phyloP scores from a whole-genome alignment of 2,113 vertebrate species.

The Noctilio leporinus region DNA sequence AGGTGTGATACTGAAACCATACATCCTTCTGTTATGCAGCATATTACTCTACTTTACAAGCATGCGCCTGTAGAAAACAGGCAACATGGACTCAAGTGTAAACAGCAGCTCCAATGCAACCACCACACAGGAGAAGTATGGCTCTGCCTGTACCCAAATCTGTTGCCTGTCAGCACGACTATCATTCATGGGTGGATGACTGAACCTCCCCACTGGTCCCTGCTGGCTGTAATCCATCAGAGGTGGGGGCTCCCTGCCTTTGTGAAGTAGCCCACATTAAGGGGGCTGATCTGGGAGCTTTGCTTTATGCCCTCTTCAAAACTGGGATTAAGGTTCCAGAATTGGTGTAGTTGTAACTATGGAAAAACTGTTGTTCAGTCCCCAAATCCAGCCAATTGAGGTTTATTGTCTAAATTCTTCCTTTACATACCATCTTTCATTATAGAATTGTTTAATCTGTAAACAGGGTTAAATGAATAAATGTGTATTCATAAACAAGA shows the following conservation, averaged over 20 bases:
- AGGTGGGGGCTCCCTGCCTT: neutral
- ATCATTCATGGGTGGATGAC: neutral
- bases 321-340: neutral
- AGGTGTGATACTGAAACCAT: neutral
- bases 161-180: neutral
- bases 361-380: neutral
- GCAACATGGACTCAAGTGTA: neutral
- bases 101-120: neutral
- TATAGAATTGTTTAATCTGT: neutral
- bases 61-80: neutral
- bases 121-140: neutral
- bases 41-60: neutral
- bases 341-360: neutral
- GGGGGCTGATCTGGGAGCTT: neutral
- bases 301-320: neutral
- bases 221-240: neutral
- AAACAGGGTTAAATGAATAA: neutral
- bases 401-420: neutral
- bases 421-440: neutral
- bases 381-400: neutral
- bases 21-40: neutral
- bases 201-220: neutral
- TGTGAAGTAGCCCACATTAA: neutral
- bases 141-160: neutral
- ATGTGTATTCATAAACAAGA: neutral